A percentile compares a stretch with the other conserved stretches of the same genome.
Conservation (phyloP, 2,797 vertebrate species). For the Aldrovandia affinis region DNA sequence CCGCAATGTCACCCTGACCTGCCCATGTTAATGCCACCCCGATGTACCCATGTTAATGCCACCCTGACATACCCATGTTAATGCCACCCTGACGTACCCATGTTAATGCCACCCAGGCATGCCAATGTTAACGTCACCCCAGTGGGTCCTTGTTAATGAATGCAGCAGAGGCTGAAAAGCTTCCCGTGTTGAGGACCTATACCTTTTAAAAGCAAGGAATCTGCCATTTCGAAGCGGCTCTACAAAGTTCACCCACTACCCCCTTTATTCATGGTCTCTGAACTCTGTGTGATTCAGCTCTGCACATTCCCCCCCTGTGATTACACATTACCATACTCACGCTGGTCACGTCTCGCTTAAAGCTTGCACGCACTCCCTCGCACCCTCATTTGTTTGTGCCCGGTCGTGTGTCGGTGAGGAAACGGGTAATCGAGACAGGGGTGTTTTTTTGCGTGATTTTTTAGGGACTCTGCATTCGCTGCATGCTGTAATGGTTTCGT, state of each 20-base stretch:
- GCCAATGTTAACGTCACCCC: background rate
- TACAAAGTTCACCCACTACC: background rate
- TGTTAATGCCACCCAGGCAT: background rate
- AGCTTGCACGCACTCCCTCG: background rate
- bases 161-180: background rate
- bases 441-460: too few relatives aligned
- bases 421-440: background rate
- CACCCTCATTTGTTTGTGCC: background rate
- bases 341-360: background rate
- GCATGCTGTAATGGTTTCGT: background rate
- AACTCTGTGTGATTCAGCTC: conserved; percentile 67
- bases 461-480: too few relatives aligned
- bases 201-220: conserved; percentile 53
- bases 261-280: conserved; percentile 67
- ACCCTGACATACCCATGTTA: too few relatives aligned
- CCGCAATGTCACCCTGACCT: too few relatives aligned
- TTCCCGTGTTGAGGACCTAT: conserved; percentile 62
- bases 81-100: too few relatives aligned
- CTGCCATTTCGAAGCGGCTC: conserved; percentile 55
- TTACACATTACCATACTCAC: background rate
- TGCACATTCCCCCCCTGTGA: conserved; percentile 27
- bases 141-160: too few relatives aligned
- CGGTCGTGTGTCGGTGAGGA: background rate
- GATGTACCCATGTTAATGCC: too few relatives aligned
- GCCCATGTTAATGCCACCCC: too few relatives aligned